These are phyloP conservation scores for Caligus rogercresseyi DNA, from an alignment of 1,140 invertebrate species.

Conservation along the genomic window DNA sequence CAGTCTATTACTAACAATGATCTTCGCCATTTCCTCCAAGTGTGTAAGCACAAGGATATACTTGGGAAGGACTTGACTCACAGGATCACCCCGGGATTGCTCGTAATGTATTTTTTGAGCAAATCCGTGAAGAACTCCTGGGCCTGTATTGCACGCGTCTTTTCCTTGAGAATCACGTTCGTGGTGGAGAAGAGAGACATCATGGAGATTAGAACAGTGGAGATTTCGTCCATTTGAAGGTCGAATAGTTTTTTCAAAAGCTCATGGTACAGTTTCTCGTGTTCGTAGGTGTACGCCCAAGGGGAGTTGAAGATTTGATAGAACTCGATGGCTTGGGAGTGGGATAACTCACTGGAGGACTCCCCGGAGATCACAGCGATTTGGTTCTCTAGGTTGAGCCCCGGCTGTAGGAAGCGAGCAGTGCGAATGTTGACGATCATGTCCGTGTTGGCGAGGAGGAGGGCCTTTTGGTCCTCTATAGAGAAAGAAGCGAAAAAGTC, in stretches of 20 bases:
- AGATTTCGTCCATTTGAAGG: constrained; percentile 2
- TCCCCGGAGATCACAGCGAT: not conserved
- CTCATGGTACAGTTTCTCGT: not conserved
- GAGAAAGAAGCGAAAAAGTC: constrained; percentile 3
- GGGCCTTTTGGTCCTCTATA: not conserved
- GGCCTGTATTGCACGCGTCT: not conserved
- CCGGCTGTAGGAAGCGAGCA: constrained; percentile 2
- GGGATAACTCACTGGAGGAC: not conserved
- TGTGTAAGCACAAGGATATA: constrained; percentile 10
- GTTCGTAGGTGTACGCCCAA: constrained; percentile 2
- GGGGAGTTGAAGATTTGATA: constrained; percentile 7
- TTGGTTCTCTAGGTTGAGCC: constrained; percentile 1
- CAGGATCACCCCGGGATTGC: not conserved
- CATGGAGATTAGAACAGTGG: constrained; percentile 8
- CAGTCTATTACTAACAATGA: not conserved
- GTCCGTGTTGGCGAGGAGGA: constrained; percentile 8
- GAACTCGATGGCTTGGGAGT: not conserved
- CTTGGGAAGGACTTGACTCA: constrained; percentile 7
- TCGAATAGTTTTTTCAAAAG: constrained; percentile 8
- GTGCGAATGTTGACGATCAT: constrained; percentile 12
- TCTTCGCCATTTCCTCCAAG: constrained; percentile 7
- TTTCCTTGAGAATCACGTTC: not conserved
- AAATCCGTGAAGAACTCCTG: constrained; percentile 7
- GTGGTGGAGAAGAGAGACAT: not conserved
- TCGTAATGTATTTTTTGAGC: not conserved